phyloP scores from a whole-genome alignment of 2,888 invertebrate species.

The Agrochola lychnidis region DNA sequence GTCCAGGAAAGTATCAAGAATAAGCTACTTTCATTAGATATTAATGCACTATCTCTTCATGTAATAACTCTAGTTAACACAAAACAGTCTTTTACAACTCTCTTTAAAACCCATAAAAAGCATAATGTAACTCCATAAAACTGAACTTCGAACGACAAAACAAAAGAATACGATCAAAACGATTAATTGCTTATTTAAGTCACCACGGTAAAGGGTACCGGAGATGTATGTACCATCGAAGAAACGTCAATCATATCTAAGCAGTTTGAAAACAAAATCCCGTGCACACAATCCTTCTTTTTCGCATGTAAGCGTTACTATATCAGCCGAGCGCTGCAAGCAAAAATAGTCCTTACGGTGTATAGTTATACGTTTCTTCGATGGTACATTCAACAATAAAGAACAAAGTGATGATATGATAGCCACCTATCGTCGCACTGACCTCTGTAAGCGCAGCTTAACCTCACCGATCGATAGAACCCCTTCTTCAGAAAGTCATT shows the following conservation, averaged over 20 bases:
- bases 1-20: neutral
- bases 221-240: too few species aligned
- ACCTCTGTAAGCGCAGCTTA: neutral
- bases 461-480: neutral
- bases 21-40: neutral
- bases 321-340: too few species aligned
- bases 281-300: too few species aligned
- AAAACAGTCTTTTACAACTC: slow-evolving; percentile 7
- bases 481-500: neutral
- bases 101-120: slow-evolving; percentile 41
- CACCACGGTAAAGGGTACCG: too few species aligned
- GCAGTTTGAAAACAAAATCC: too few species aligned
- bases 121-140: slow-evolving; percentile 38
- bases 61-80: slow-evolving; percentile 6
- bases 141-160: slow-evolving; percentile 31
- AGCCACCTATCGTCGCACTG: neutral
- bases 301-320: too few species aligned
- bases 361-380: too few species aligned
- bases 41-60: slow-evolving; percentile 1
- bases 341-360: too few species aligned
- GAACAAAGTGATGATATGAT: neutral
- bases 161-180: slow-evolving; percentile 57
- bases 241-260: too few species aligned
- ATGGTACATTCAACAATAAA: slow-evolving; percentile 62
- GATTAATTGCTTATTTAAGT: slow-evolving; percentile 64